Base-by-base conservation (phyloP, 2,797 vertebrate species). In the Sebastes kiyomatsui region DNA sequence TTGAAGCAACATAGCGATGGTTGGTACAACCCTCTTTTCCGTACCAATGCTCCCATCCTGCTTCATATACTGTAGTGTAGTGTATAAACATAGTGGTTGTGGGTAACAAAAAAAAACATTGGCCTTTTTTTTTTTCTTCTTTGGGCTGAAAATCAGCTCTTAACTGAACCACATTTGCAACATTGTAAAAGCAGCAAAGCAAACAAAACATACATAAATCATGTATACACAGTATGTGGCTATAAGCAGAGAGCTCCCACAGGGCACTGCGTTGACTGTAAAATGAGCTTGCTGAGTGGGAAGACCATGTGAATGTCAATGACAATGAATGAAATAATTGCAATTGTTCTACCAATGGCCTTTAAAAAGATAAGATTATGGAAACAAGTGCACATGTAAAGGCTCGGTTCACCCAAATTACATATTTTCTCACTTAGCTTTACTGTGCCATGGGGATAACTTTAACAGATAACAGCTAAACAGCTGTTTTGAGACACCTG, bases 1-100 rank as follows among this genome's bases (percentile, higher is more conserved):
- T 91, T 81, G 77, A 88, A 85, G 84, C 88, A 90, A 88, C 87
- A 92, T 38, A 82, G 83, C 32, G 11, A 89, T 33, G 85, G 84
- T 71, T 78, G 73, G 72, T 87, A 75, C 85, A 89, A 72, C 77
- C 80, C 85, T 87, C 71, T 81, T 89, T 91, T 86, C 75, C 22
- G 27, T 77, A 85, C 83, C 79, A 79, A 49, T 80, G 81, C 81
- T 77, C 71, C 35, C 67, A 80, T 87, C 84, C 87, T 79, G 69
- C 73, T 78, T 80, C 58, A 79, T 77, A 72, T 81, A 81, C 72
- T 87, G 80, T 54, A 77, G 73, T 66, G 28, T 66, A 72, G 64
- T 72, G 54, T 72, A 73, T 72, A 77, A 86, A 85, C 72, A 58
- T 64, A 27, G 77, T 69, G 68, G 65, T 56, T 67, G 38, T 52